These are phyloP conservation scores for Idaea aversata DNA, from an alignment of 2,888 invertebrate genomes.

Conservation along the genomic window DNA sequence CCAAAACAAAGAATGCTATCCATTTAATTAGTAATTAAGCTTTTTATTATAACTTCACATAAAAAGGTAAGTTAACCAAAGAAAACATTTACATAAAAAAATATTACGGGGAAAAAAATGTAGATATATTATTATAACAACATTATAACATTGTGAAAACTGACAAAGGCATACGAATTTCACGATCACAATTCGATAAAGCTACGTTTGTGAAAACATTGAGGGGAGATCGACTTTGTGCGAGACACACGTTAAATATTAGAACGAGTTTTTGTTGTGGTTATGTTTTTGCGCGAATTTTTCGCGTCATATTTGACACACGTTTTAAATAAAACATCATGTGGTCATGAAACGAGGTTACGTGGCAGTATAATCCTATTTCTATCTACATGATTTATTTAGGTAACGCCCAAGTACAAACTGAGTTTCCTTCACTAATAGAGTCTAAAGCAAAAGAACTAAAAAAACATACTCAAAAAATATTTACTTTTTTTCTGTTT, in stretches of 20 bases:
- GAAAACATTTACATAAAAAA: not conserved
- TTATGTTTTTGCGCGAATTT: not conserved
- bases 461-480: no score
- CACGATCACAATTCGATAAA: slow-evolving; percentile 1
- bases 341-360: not conserved
- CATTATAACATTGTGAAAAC: not conserved
- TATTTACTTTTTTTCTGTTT: no score
- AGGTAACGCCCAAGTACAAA: no score
- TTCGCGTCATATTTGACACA: not conserved
- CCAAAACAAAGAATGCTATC: not conserved
- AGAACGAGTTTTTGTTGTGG: not conserved
- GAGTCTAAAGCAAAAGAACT: no score
- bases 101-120: not conserved
- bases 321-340: not conserved
- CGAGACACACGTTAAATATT: not conserved
- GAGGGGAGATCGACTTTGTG: not conserved
- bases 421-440: no score
- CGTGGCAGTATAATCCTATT: not conserved
- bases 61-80: not conserved
- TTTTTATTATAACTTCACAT: not conserved
- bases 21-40: not conserved
- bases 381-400: no score
- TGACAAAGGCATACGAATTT: slow-evolving; percentile 1
- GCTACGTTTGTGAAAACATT: not conserved
- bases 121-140: not conserved